A percentile compares a stretch with the other conserved stretches of the same genome.
phyloP scores from a whole-genome alignment of 1,140 invertebrate genomes.

The Bombus confusus region DNA sequence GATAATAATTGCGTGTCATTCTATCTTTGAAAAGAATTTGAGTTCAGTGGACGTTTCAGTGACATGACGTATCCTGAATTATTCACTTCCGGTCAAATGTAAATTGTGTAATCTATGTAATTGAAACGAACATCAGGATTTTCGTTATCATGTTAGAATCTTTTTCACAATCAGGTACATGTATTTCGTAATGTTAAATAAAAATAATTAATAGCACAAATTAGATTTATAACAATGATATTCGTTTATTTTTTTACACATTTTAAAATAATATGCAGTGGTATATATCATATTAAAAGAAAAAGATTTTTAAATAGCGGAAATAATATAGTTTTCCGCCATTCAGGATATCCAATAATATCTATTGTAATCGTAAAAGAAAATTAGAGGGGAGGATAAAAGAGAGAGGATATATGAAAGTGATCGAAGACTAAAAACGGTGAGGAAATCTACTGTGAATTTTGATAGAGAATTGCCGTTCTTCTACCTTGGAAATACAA shows the following conservation, averaged over 20 bases:
- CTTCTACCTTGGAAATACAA: not conserved
- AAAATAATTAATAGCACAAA: not conserved
- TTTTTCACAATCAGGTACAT: not conserved
- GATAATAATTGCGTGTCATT: slow-evolving; percentile 31
- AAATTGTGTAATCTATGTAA: slow-evolving; percentile 10
- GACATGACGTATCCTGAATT: slow-evolving; percentile 37
- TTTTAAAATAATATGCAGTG: not conserved
- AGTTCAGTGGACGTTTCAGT: slow-evolving; percentile 18
- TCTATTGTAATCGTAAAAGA: not conserved
- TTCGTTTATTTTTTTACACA: not conserved
- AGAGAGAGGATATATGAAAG: slow-evolving; percentile 29
- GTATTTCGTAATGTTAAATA: not conserved
- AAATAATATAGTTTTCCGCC: not conserved
- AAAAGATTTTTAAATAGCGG: not conserved
- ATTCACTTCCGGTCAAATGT: not conserved
- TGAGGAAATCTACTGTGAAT: not conserved
- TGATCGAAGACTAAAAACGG: not conserved
- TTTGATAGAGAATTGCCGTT: not conserved
- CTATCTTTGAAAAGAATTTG: slow-evolving; percentile 25
- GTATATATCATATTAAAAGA: not conserved
- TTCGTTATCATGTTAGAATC: not conserved
- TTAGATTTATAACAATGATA: not conserved
- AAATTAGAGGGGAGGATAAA: not conserved
- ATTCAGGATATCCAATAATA: not conserved
- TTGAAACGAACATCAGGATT: not conserved